Evolutionary conservation across 2,113 vertebrate species (phyloP).

Genomic region (Phalacrocorax aristotelis): DNA sequence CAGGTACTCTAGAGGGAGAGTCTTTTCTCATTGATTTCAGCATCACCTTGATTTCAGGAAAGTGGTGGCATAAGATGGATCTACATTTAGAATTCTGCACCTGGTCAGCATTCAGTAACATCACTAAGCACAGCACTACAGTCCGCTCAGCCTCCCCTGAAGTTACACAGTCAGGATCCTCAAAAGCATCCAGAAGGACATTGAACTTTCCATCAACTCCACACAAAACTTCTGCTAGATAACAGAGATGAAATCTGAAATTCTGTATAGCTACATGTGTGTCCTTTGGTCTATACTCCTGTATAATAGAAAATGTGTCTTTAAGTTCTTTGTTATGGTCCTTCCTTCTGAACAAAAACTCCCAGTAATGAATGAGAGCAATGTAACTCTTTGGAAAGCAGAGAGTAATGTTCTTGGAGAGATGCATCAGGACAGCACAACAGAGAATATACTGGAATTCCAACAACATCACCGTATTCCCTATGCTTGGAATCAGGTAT

Average conservation of each 20-base stretch:
- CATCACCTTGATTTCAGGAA: conserved; percentile 23
- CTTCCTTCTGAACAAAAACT: conserved; percentile 73
- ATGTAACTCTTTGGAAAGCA: conserved; percentile 81
- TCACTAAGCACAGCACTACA: conserved; percentile 76
- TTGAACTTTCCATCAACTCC: conserved; percentile 67
- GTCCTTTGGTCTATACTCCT: conserved; percentile 76
- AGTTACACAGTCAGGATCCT: conserved; percentile 31
- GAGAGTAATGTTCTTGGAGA: conserved; percentile 61
- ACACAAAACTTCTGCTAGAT: conserved; percentile 73
- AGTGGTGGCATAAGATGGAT: conserved; percentile 16
- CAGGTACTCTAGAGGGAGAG: conserved; percentile 60
- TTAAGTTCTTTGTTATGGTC: conserved; percentile 18
- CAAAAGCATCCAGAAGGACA: conserved; percentile 77
- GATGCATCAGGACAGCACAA: conserved; percentile 70
- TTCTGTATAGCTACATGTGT: conserved; percentile 4
- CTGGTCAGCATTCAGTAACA: conserved; percentile 74
- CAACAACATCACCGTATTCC: conserved; percentile 73
- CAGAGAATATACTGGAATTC: conserved; percentile 80
- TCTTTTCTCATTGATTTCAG: conserved; percentile 34
- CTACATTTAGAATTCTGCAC: conserved; percentile 40
- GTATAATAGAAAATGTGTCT: conserved; percentile 72
- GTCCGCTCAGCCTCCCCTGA: conserved; percentile 80
- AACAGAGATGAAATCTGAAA: conserved; percentile 73
- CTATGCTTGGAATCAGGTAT: conserved; percentile 74
- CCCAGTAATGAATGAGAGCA: conserved; percentile 78